Percentiles rank a stretch among this genome's conserved stretches.
Conservation (phyloP, 2,888 invertebrate species). For the Pammene aurita region DNA sequence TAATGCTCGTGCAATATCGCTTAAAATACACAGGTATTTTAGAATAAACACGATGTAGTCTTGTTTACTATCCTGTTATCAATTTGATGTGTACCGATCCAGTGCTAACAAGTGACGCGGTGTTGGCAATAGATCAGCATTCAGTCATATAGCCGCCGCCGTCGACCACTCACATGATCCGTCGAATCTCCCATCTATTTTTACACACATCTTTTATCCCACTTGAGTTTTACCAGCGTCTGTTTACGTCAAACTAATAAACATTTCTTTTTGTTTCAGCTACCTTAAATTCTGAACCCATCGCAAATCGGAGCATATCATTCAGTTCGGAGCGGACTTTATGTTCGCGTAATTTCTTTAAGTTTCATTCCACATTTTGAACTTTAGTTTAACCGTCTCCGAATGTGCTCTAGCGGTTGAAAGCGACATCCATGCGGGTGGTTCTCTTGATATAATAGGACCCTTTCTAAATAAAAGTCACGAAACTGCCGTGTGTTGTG, state of each 20-base stretch:
- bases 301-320: constrained; percentile 72
- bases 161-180: constrained; percentile 68
- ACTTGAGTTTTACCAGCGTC: constrained; percentile 66
- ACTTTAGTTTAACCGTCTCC: constrained; percentile 71
- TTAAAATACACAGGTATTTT: constrained; percentile 52
- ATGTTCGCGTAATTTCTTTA: constrained; percentile 75
- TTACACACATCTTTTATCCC: constrained; percentile 70
- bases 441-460: constrained; percentile 79
- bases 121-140: constrained; percentile 71
- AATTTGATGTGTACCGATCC: constrained; percentile 57
- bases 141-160: constrained; percentile 58
- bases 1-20: constrained; percentile 48
- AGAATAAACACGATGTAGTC: constrained; percentile 53
- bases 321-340: constrained; percentile 68
- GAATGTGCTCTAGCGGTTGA: constrained; percentile 79
- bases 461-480: constrained; percentile 78
- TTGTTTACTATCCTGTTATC: constrained; percentile 75
- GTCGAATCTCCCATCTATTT: constrained; percentile 69
- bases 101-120: constrained; percentile 66
- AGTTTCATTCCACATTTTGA: constrained; percentile 76
- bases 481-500: constrained; percentile 83
- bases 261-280: constrained; percentile 69
- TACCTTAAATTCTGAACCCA: constrained; percentile 73
- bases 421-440: constrained; percentile 79
- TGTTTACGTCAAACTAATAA: constrained; percentile 32